Base-by-base conservation (phyloP, 2,113 vertebrate genomes). In the Thryonomys swinderianus region DNA sequence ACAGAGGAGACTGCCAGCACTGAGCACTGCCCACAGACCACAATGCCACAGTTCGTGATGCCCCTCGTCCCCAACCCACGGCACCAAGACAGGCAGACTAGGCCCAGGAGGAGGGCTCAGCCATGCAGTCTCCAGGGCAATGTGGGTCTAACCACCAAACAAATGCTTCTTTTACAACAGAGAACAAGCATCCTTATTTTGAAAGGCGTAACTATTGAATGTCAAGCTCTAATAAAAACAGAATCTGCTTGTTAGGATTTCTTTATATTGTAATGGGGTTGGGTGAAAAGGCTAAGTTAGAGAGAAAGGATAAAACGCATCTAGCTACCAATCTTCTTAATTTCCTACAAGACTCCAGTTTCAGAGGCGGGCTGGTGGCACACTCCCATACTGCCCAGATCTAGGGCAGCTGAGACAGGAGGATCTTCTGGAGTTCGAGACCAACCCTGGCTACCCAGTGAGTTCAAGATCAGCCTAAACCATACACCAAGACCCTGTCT, bases 141-240 rank as follows among this genome's bases (percentile, higher is more conserved):
- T 2, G 12, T 32, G 45, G 20, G 30, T 80, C n/a, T 80, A 53
- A 74, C 34, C 53, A 81, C 84, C 53, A 57, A 9, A 34, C 40
- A 27, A 55, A 85, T 4, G 34, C 34, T 84, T n/a, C 37, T 85
- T 64, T 74, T 74, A 37, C 71, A 55, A 62, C 66, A 73, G 37
- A 30, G 18, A 71, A 59, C 23, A 62, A 21, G 59, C 21, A 88
- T 12, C 1, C 62, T 87, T 67, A 92, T 27, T 53, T 92, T 91
- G 91, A 89, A 88, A 93, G 27, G 34, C 40, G 74, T 30, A 85
- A 61, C 0, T 53, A 16, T 9, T 84, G 40, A 34, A 78, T 51
- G 42, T 62, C 71, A 85, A 94, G 55, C 37, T 74, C 78, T 45
- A 91, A 78, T 89, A 57, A 91, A 89, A 74, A 76, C 20, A 86